Conservation (phyloP, 2,888 invertebrate species). For the Agonum fuliginosum region DNA sequence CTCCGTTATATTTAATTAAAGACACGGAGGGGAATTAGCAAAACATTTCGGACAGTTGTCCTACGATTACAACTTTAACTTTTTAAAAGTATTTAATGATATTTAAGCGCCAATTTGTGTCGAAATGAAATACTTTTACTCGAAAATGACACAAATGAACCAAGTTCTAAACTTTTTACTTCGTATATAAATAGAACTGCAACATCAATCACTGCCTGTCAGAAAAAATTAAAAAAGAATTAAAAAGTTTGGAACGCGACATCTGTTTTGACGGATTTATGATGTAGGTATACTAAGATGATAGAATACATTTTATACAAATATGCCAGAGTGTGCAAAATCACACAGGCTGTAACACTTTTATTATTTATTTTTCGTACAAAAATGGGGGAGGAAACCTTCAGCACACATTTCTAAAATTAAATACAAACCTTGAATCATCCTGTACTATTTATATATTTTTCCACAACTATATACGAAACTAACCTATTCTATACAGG, state of each 20-base stretch:
- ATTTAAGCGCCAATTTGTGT: constrained; percentile 7
- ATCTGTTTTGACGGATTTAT: constrained; percentile 14
- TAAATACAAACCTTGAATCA: too few species aligned
- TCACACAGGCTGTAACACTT: too few species aligned
- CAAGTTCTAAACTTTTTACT: constrained; percentile 24
- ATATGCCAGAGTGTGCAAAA: too few species aligned
- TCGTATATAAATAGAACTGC: constrained; percentile 8
- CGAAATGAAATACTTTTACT: constrained; percentile 20
- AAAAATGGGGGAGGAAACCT: too few species aligned
- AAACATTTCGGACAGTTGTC: neutral
- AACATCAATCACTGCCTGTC: constrained; percentile 26
- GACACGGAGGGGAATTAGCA: neutral
- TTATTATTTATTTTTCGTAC: too few species aligned
- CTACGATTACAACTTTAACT: neutral
- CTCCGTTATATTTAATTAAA: neutral
- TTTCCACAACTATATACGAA: too few species aligned
- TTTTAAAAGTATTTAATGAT: constrained; percentile 21
- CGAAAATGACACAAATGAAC: constrained; percentile 12
- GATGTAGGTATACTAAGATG: too few species aligned
- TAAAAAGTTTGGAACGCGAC: constrained; percentile 14
- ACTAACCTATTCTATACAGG: too few species aligned
- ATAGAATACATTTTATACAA: too few species aligned
- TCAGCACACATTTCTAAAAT: too few species aligned
- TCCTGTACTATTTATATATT: too few species aligned
- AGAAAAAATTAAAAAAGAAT: constrained; percentile 27